phyloP scores from a whole-genome alignment of 2,797 vertebrate genomes.

The Acrocephalus scirpaceus region DNA sequence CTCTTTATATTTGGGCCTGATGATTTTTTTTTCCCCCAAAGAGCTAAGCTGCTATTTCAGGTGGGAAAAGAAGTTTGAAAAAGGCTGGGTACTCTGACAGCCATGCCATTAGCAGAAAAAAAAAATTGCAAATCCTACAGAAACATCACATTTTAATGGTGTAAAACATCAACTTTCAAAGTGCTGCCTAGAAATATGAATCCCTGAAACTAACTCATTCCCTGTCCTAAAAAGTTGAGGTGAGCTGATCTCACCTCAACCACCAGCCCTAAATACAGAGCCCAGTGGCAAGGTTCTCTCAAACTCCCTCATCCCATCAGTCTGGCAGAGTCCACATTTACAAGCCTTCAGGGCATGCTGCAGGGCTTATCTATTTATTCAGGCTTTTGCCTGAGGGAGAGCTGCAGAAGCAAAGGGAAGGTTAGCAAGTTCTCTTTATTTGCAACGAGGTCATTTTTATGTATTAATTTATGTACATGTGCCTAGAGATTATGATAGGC shows the following conservation, averaged over 20 bases:
- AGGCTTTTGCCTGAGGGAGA: not conserved
- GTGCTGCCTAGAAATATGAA: not conserved
- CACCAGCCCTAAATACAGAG: not conserved
- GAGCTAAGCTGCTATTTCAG: not conserved
- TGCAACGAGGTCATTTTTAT: not conserved
- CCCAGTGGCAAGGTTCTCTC: not conserved
- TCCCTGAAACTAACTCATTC: not conserved
- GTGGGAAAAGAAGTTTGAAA: not conserved
- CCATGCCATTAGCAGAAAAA: not conserved
- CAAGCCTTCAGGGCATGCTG: not conserved
- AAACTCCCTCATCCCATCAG: not conserved
- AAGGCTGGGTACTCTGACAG: not conserved
- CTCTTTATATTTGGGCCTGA: not conserved
- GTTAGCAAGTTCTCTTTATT: not conserved
- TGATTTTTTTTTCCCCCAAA: not conserved
- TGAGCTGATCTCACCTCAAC: not conserved
- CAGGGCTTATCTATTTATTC: constrained; percentile 49
- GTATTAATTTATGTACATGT: constrained; percentile 32
- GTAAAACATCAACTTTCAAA: not conserved
- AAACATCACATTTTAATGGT: not conserved
- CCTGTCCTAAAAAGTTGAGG: not conserved
- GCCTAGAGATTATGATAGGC: not conserved
- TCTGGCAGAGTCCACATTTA: not conserved
- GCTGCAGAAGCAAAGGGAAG: not conserved
- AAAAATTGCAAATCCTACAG: not conserved